Conservation (phyloP, 2,888 invertebrate species). For the Metacarcinus magister region DNA sequence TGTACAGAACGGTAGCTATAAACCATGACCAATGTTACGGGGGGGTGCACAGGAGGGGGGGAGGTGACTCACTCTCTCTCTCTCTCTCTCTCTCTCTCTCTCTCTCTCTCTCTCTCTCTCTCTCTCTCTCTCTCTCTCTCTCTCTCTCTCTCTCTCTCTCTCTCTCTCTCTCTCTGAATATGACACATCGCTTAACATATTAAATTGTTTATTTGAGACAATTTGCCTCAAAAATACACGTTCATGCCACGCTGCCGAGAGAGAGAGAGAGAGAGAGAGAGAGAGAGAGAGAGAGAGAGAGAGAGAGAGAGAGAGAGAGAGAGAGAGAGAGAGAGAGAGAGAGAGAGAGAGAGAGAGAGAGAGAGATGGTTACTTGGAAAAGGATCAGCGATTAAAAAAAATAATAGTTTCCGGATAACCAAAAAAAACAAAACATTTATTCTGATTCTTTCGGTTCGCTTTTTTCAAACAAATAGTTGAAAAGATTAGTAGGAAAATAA, state of each 20-base stretch:
- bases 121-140: neutral
- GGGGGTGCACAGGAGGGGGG: no score
- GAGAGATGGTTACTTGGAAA: neutral
- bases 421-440: neutral
- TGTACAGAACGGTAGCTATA: neutral
- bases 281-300: constrained; percentile 26
- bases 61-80: no score
- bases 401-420: neutral
- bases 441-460: neutral
- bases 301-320: constrained; percentile 20
- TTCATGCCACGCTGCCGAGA: no score
- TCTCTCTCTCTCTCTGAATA: neutral
- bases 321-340: constrained; percentile 2
- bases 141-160: constrained; percentile 26
- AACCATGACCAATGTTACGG: no score
- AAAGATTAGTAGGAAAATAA: neutral
- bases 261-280: constrained; percentile 26
- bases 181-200: neutral
- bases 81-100: no score
- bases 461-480: neutral
- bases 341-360: constrained; percentile 2
- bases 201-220: neutral
- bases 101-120: neutral
- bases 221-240: neutral
- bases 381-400: neutral